A percentile compares a stretch with the other conserved stretches of the same genome.
phyloP scores from a whole-genome alignment of 2,888 invertebrate genomes.

The Hirtodrosophila trivittata region DNA sequence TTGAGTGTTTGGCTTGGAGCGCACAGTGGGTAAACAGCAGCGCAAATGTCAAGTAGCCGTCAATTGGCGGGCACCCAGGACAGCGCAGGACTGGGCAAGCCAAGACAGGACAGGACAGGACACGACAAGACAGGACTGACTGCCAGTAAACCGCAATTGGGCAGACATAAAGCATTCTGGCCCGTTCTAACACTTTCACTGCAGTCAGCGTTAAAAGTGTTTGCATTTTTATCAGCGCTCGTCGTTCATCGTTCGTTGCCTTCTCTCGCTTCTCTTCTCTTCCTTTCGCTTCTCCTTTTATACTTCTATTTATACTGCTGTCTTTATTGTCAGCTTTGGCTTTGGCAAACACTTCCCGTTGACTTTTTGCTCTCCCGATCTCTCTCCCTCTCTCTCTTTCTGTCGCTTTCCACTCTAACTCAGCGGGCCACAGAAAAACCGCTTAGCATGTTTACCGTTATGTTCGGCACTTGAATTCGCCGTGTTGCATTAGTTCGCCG shows the following conservation, averaged over 20 bases:
- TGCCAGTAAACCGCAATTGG: slow-evolving; percentile 64
- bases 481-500: slow-evolving; percentile 74
- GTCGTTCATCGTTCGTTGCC: slow-evolving; percentile 31
- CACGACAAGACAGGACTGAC: neutral
- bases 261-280: slow-evolving; percentile 1
- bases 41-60: slow-evolving; percentile 78
- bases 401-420: slow-evolving; percentile 4
- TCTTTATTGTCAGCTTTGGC: slow-evolving; percentile 45
- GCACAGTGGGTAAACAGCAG: slow-evolving; percentile 66
- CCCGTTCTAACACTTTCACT: slow-evolving; percentile 41
- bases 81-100: slow-evolving; percentile 10
- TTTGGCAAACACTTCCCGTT: slow-evolving; percentile 68
- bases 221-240: slow-evolving; percentile 70
- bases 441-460: slow-evolving; percentile 76
- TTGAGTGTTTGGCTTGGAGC: slow-evolving; percentile 45
- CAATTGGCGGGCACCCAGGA: slow-evolving; percentile 59
- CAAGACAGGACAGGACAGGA: slow-evolving; percentile 1
- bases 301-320: slow-evolving; percentile 21
- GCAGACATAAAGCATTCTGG: slow-evolving; percentile 31
- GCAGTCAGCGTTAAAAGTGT: slow-evolving; percentile 58
- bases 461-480: slow-evolving; percentile 76
- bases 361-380: slow-evolving; percentile 53
- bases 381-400: neutral
- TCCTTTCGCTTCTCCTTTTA: neutral
- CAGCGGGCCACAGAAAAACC: slow-evolving; percentile 46